Evolutionary conservation across 2,113 vertebrate genomes (phyloP), one percentile per base, ranked within the genome.

Genomic region (Halichoerus grypus): DNA sequence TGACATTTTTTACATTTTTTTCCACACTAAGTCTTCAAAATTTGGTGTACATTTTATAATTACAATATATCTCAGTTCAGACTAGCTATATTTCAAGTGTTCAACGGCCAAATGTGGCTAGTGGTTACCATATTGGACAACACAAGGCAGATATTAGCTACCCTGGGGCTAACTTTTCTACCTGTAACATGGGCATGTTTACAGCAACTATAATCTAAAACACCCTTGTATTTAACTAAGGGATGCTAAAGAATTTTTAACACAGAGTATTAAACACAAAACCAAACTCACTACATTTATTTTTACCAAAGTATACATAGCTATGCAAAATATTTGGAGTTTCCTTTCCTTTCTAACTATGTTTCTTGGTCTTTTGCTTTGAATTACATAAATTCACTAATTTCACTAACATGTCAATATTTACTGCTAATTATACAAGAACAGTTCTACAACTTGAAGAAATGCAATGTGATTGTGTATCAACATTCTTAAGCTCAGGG

Each of bases 361-460:
- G 55, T 65, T 96, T 97, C 88, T 82, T 39, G 16, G 98, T 94
- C 91, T 97, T 96, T 98, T 82, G 33, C 92, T 96, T 85, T 94
- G 83, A 97, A 81, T 95, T 97, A 97, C 86, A 95, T 97, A 97
- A 92, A 97, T 98, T 96, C 95, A 51, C 81, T 80, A 96, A 91
- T 93, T 93, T 93, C 86, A 57, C 76, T 53, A 59, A 65, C 39
- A 63, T 88, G 81, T 97, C 98, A 98, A 92, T 98, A 98, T 98
- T 97, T 98, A 97, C 96, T 96, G 42, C 83, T 97, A 96, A 98
- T 98, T 94, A 98, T 88, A 97, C 93, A 1, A 76, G 91, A 98
- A 92, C 87, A 95, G 51, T 95, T 76, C 92, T 95, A 85, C n/a
- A 92, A 49, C 61, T 81, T 88, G 86, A 93, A 92, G 85, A 98